phyloP scores from a whole-genome alignment of 2,888 invertebrate genomes.

The Tachystola acroxantha region DNA sequence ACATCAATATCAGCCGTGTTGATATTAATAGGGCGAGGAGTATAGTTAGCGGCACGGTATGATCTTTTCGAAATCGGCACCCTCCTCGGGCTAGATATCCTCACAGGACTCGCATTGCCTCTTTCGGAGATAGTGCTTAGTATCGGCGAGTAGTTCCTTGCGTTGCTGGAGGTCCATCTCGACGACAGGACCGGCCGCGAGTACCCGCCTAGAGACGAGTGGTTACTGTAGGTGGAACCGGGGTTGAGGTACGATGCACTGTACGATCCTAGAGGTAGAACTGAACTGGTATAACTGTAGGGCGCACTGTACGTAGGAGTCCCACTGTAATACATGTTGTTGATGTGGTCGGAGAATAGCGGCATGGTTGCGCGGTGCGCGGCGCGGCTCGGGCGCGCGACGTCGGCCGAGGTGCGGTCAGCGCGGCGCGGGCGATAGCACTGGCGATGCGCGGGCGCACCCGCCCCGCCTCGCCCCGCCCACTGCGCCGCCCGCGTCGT shows the following conservation, averaged over 20 bases:
- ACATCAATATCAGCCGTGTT: slow-evolving; percentile 93
- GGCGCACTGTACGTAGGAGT: slow-evolving; percentile 67
- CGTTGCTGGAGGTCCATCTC: slow-evolving; percentile 55
- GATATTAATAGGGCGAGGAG: slow-evolving; percentile 83
- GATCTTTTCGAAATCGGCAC: slow-evolving; percentile 71
- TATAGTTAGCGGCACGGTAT: slow-evolving; percentile 56
- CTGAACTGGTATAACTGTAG: slow-evolving; percentile 64
- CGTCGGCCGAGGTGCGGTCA: slow-evolving; percentile 22
- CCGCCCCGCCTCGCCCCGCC: slow-evolving; percentile 27
- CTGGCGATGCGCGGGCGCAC: slow-evolving; percentile 35
- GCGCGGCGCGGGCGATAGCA: slow-evolving; percentile 19
- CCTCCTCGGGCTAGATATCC: slow-evolving; percentile 64
- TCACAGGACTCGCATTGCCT: slow-evolving; percentile 49
- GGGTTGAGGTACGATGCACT: slow-evolving; percentile 73
- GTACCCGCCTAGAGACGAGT: slow-evolving; percentile 75
- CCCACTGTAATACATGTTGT: slow-evolving; percentile 77
- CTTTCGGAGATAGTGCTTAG: slow-evolving; percentile 83
- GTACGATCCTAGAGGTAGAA: slow-evolving; percentile 52
- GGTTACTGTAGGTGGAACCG: slow-evolving; percentile 65
- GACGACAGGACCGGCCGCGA: slow-evolving; percentile 65
- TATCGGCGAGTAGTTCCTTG: slow-evolving; percentile 83
- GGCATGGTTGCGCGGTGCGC: slow-evolving; percentile 73
- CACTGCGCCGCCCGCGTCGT: slow-evolving; percentile 24
- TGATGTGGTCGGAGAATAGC: slow-evolving; percentile 82
- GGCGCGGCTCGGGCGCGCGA: slow-evolving; percentile 35